Percentiles rank a stretch among this genome's conserved stretches.
Evolutionary conservation across 2,888 invertebrate species (phyloP).

Genomic region (Andricus quercusramuli): DNA sequence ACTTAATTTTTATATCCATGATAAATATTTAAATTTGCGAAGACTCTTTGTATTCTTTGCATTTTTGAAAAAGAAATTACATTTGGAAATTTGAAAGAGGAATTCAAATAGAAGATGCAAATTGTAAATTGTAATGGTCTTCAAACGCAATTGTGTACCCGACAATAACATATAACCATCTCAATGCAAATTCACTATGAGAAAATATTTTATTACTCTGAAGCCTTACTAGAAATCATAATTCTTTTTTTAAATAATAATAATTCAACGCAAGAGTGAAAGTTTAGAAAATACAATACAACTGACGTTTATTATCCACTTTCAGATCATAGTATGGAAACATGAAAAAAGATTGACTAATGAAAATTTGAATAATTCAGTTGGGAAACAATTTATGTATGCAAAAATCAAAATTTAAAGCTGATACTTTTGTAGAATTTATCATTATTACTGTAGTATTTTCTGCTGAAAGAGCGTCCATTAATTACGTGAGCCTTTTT

Average conservation of each 20-base stretch:
- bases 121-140: neutral
- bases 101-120: neutral
- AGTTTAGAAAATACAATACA: neutral
- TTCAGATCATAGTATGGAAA: neutral
- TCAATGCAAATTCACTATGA: neutral
- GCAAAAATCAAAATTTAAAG: too few species aligned
- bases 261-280: neutral
- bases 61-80: too few species aligned
- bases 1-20: neutral
- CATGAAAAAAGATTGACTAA: neutral
- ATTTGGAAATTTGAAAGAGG: neutral
- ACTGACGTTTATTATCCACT: neutral
- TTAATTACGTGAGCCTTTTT: too few species aligned
- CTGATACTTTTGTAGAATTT: too few species aligned
- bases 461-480: too few species aligned
- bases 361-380: too few species aligned
- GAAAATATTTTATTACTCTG: neutral
- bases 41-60: too few species aligned
- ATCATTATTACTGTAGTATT: too few species aligned
- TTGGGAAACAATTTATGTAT: too few species aligned
- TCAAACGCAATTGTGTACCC: neutral
- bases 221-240: neutral
- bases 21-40: too few species aligned
- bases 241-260: neutral
- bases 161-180: neutral